phyloP scores from a whole-genome alignment of 2,797 vertebrate species.

The Sebastiscus tertius region DNA sequence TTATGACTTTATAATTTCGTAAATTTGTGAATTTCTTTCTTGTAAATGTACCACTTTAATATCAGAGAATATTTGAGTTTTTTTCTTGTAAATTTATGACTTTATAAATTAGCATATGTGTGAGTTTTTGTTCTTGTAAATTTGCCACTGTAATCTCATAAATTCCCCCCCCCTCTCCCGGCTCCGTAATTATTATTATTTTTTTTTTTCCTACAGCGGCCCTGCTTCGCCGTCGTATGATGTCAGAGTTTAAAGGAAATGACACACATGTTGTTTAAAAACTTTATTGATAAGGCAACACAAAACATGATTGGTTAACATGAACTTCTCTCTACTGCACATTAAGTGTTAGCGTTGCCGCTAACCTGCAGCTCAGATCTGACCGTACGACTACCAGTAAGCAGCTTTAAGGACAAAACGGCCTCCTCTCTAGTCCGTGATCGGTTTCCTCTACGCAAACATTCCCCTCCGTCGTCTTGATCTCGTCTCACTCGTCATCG shows the following conservation, averaged over 20 bases:
- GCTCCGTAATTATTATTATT: too few species aligned
- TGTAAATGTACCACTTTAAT: too few species aligned
- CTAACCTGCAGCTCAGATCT: slow-evolving; percentile 7
- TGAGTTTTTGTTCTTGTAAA: too few species aligned
- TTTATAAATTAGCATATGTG: too few species aligned
- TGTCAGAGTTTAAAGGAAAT: neutral
- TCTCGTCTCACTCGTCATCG: slow-evolving; percentile 9
- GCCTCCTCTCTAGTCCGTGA: neutral
- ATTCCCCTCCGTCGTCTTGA: neutral
- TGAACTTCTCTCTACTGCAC: slow-evolving; percentile 39
- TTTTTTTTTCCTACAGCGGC: too few species aligned
- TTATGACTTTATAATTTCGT: too few species aligned
- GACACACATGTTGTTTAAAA: slow-evolving; percentile 28
- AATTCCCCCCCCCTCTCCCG: too few species aligned
- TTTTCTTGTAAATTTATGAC: too few species aligned
- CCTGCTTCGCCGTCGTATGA: rapidly evolving
- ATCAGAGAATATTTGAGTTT: too few species aligned
- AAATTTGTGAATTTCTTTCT: too few species aligned
- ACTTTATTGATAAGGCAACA: slow-evolving; percentile 81
- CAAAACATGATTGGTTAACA: slow-evolving; percentile 37
- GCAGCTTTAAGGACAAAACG: slow-evolving; percentile 14
- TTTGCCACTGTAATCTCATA: too few species aligned
- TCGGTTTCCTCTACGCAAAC: neutral
- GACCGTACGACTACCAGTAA: neutral
- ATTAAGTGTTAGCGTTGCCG: neutral